phyloP scores from a whole-genome alignment of 2,113 vertebrate species.

The Anthoscopus minutus region DNA sequence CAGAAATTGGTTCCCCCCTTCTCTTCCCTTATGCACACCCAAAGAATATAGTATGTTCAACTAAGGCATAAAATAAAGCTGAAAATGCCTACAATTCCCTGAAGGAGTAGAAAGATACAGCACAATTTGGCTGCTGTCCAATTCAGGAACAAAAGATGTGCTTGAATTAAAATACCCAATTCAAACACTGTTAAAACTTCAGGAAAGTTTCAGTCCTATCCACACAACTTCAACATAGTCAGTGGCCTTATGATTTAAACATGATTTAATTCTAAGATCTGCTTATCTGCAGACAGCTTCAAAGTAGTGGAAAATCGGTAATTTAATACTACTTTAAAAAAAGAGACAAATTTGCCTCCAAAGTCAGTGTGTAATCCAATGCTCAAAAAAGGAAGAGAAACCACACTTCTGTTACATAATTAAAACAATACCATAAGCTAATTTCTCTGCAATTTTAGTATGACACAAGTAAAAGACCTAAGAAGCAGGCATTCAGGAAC shows the following conservation, averaged over 20 bases:
- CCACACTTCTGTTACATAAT: not conserved
- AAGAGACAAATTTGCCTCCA: not conserved
- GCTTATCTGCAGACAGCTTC: not conserved
- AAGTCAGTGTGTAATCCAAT: not conserved
- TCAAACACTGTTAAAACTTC: not conserved
- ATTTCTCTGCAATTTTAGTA: not conserved
- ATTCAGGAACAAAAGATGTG: not conserved
- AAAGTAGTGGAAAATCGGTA: not conserved
- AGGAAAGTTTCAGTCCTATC: not conserved
- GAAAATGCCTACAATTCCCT: not conserved
- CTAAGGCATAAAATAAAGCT: not conserved
- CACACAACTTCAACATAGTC: not conserved
- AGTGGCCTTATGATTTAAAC: slow-evolving; percentile 1
- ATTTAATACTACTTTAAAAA: not conserved
- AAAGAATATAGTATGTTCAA: not conserved
- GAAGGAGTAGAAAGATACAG: not conserved
- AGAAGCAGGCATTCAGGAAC: not conserved
- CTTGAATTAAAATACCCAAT: not conserved
- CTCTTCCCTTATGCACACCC: not conserved
- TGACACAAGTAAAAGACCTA: not conserved
- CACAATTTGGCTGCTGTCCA: not conserved
- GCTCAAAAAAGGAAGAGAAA: not conserved
- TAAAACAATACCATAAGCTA: not conserved
- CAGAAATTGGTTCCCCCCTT: not conserved
- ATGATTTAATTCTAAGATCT: not conserved